Conservation (phyloP, 2,888 invertebrate genomes). For the Coronaproctus castanopsis region DNA sequence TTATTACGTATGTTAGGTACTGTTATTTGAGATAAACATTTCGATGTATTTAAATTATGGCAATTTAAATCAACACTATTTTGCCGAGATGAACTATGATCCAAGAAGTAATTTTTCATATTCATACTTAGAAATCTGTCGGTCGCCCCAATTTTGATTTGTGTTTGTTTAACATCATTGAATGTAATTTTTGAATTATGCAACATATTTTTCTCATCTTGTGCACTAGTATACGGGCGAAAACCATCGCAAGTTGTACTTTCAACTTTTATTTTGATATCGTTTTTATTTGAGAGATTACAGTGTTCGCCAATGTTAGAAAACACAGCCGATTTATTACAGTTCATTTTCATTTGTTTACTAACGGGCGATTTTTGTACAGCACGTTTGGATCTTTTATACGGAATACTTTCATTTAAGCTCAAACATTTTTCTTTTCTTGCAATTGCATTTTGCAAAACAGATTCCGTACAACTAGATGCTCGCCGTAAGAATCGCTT, state of each 20-base stretch:
- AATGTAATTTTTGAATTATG: not conserved
- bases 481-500: conserved; percentile 43
- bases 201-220: no score
- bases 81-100: not conserved
- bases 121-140: not conserved
- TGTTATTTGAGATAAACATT: no score
- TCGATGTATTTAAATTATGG: not conserved
- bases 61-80: not conserved
- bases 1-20: no score
- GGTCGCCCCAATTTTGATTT: not conserved
- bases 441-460: conserved; percentile 48
- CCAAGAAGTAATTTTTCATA: not conserved
- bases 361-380: not conserved
- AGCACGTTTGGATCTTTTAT: conserved; percentile 11
- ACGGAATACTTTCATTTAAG: conserved; percentile 9
- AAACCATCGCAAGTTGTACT: not conserved
- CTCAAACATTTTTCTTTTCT: conserved; percentile 49
- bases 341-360: not conserved
- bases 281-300: not conserved
- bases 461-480: conserved; percentile 37
- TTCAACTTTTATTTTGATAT: not conserved
- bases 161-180: not conserved
- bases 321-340: not conserved
- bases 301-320: not conserved
- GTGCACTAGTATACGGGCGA: no score